phyloP scores from a whole-genome alignment of 1,140 invertebrate genomes.

The Paralvinella palmiformis region DNA sequence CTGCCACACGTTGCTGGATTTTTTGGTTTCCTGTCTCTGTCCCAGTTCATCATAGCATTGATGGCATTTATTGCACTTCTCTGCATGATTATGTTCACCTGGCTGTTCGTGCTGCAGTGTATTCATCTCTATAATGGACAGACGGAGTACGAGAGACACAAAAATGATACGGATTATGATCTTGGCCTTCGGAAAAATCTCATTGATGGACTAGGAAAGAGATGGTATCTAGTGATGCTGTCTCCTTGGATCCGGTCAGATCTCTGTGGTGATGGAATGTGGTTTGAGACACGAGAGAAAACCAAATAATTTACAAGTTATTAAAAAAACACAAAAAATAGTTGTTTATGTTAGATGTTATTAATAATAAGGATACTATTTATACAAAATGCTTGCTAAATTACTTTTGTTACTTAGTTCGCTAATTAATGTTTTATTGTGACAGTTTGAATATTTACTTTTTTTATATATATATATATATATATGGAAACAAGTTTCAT shows the following conservation, averaged over 20 bases:
- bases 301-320: neutral
- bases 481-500: no score
- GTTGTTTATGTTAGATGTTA: no score
- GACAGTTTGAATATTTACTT: no score
- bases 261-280: conserved; percentile 47
- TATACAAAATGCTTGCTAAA: no score
- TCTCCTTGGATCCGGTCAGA: conserved; percentile 69
- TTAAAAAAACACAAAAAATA: conserved; percentile 35
- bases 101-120: conserved; percentile 27
- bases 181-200: conserved; percentile 55
- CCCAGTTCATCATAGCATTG: conserved; percentile 27
- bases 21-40: conserved; percentile 27
- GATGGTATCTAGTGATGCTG: conserved; percentile 67
- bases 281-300: neutral
- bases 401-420: no score
- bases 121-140: conserved; percentile 29
- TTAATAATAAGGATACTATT: no score
- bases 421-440: no score
- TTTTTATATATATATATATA: no score
- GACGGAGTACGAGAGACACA: conserved; percentile 33
- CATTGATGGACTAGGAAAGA: conserved; percentile 61
- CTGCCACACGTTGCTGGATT: conserved; percentile 29
- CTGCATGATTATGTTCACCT: conserved; percentile 26
- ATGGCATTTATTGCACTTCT: conserved; percentile 28
- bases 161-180: conserved; percentile 21